Base-by-base conservation (phyloP, 2,888 invertebrate species). In the Glomeris marginata region DNA sequence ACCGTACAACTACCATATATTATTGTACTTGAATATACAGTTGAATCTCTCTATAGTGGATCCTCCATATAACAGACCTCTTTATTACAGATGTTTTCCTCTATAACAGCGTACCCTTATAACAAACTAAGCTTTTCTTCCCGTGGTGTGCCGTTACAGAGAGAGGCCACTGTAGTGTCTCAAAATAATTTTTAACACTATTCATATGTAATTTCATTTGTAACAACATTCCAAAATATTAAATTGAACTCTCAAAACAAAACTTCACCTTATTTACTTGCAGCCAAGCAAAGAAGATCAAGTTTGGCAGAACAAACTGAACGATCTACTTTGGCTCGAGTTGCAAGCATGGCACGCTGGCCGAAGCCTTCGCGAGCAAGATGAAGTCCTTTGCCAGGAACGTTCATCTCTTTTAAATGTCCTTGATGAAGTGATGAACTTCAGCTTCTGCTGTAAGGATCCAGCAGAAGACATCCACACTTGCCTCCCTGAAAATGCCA, bases 301-400 rank as follows among this genome's bases (percentile, higher is more conserved):
- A 54, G 72, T 83, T 41, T 90, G 85, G 84, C 86, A 87, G 67
- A 86, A 82, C 58, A 84, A 86, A 70, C 69, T 86, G 45, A 86
- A 86, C 67, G 90, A 91, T 69, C 73, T 87, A 58, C 83, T 91
- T 58, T 92, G 91, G 91, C 67, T 91, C 58, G 90, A 90, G 70
- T 70, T 92, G 54, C 84, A 85, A 67, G 90, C 90, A 1, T 80
- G 78, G 72, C 75, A 83, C 56, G 82, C 84, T 0, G 83, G 83
- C 55, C 74, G 84, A 43, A 77, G 77, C 1, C 74, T 80, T 16
- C 74, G 78, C 47, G 82, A 83, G 59, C 85, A 87, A 67, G 87
- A 88, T 65, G 75, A 76, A 51, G 80, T 76, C 64, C 71, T 90
- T 16, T 82, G 81, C 61, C 69, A 75, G 41, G 82, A 82, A 58